A percentile compares a stretch with the other conserved stretches of the same genome.
These are phyloP conservation scores for Hyla sarda DNA, from an alignment of 2,113 vertebrate genomes.

Conservation along the genomic window DNA sequence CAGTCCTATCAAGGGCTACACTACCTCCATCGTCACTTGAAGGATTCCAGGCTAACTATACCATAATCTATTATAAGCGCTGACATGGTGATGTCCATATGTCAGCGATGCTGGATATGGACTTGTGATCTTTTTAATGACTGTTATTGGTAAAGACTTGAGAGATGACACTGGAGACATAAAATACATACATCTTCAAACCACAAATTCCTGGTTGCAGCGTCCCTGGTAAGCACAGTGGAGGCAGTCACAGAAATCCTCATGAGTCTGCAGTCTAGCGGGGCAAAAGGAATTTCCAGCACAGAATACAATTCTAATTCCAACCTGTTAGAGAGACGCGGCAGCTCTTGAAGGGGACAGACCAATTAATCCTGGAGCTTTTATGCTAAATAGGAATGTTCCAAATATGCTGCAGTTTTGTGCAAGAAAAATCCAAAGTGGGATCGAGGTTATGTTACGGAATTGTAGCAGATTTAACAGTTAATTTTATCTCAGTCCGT, in stretches of 20 bases:
- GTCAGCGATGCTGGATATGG: conserved; percentile 68
- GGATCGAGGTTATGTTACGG: too few species aligned
- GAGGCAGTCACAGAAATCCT: not conserved
- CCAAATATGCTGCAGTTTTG: too few species aligned
- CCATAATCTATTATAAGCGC: conserved; percentile 64
- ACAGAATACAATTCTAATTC: not conserved
- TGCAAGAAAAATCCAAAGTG: too few species aligned
- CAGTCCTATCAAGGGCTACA: conserved; percentile 65
- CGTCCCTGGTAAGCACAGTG: not conserved
- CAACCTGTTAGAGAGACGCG: not conserved
- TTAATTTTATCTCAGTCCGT: too few species aligned
- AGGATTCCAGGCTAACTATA: conserved; percentile 67
- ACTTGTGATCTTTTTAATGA: conserved; percentile 70
- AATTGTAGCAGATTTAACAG: too few species aligned
- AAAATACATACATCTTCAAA: conserved; percentile 59
- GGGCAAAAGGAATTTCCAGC: not conserved
- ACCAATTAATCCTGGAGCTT: too few species aligned
- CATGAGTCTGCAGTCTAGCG: not conserved
- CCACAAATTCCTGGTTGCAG: not conserved
- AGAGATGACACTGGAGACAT: conserved; percentile 64
- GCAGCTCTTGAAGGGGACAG: too few species aligned
- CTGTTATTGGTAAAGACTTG: conserved; percentile 66
- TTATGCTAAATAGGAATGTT: too few species aligned
- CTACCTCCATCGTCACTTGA: conserved; percentile 65
- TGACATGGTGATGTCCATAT: conserved; percentile 66